phyloP scores from a whole-genome alignment of 2,888 invertebrate species.

The Amphipoea oculea region DNA sequence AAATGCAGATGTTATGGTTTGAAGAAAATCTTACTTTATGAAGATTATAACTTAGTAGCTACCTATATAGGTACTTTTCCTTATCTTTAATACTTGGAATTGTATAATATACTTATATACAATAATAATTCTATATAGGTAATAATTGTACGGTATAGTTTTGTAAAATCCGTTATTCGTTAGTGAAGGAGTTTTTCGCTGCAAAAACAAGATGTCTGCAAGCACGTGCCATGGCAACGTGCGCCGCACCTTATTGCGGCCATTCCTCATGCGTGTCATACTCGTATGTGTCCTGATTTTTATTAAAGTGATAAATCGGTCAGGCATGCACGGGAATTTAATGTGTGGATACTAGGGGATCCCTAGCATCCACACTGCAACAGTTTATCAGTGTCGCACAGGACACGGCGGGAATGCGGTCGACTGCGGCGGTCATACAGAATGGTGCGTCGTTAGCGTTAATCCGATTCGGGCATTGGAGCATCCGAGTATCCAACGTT shows the following conservation, averaged over 20 bases:
- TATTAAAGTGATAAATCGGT: conserved; percentile 59
- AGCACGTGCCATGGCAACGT: conserved; percentile 19
- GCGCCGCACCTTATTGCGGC: conserved; percentile 25
- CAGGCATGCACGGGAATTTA: conserved; percentile 54
- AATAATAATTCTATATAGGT: too few species aligned
- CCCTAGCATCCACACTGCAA: conserved; percentile 44
- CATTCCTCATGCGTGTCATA: conserved; percentile 35
- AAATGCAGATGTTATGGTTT: conserved; percentile 24
- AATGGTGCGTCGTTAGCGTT: conserved; percentile 88
- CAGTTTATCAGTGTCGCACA: conserved; percentile 78
- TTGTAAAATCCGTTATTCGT: background rate
- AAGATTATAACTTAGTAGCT: background rate
- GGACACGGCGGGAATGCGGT: conserved; percentile 74
- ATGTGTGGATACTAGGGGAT: conserved; percentile 54
- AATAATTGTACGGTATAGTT: too few species aligned
- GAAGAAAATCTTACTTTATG: conserved; percentile 2
- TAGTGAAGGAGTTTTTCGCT: background rate
- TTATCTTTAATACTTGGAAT: background rate
- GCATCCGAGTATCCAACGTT: conserved; percentile 77
- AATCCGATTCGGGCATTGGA: conserved; percentile 87
- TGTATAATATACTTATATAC: too few species aligned
- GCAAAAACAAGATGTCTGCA: conserved; percentile 22
- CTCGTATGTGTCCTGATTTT: conserved; percentile 43
- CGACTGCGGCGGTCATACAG: conserved; percentile 75
- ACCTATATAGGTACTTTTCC: background rate